A percentile compares a stretch with the other conserved stretches of the same genome.
Evolutionary conservation across 2,888 invertebrate genomes (phyloP).

Genomic region (Fragum sueziense): DNA sequence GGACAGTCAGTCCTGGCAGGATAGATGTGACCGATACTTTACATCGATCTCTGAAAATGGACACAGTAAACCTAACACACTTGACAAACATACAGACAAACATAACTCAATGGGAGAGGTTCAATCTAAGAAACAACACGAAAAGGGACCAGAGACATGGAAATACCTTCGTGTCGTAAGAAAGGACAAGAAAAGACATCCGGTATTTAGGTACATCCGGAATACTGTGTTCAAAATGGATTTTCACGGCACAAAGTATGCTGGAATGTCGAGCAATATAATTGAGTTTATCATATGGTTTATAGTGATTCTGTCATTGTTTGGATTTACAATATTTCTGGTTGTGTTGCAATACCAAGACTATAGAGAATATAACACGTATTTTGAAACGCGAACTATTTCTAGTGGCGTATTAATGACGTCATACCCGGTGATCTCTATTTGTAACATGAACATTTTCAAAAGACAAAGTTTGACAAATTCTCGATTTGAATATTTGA

Average conservation of each 20-base stretch:
- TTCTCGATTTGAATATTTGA: slow-evolving; percentile 18
- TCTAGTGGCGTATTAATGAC: background rate
- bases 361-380: background rate
- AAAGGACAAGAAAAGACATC: slow-evolving; percentile 12
- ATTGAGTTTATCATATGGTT: slow-evolving; percentile 48
- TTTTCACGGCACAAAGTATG: slow-evolving; percentile 39
- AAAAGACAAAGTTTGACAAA: slow-evolving; percentile 1
- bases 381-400: background rate
- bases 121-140: background rate
- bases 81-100: background rate
- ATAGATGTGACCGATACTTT: slow-evolving; percentile 63
- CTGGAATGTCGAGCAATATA: slow-evolving; percentile 20
- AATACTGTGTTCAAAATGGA: slow-evolving; percentile 16
- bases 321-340: slow-evolving; percentile 41
- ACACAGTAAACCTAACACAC: slow-evolving; percentile 27
- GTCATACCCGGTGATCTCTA: background rate
- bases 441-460: slow-evolving; percentile 35
- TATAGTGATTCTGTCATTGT: slow-evolving; percentile 34
- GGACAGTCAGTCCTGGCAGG: slow-evolving; percentile 54
- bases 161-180: slow-evolving; percentile 25
- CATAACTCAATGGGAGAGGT: background rate
- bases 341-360: slow-evolving; percentile 10
- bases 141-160: slow-evolving; percentile 15
- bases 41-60: slow-evolving; percentile 57
- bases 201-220: background rate